phyloP scores from a whole-genome alignment of 2,888 invertebrate species.

The Mantis religiosa region DNA sequence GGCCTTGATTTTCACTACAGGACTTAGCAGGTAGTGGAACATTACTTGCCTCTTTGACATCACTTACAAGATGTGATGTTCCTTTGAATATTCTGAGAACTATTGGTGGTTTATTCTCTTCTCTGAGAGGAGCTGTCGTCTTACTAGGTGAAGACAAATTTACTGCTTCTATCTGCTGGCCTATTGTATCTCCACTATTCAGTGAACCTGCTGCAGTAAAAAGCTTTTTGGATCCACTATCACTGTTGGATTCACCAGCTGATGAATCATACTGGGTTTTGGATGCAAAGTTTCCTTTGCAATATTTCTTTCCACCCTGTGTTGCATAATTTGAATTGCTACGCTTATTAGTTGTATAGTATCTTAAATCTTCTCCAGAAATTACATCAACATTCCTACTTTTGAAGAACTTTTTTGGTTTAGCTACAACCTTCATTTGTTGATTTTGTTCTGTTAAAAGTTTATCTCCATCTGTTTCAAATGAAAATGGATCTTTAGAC shows the following conservation, averaged over 20 bases:
- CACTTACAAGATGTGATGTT: conserved; percentile 42
- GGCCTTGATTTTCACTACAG: conserved; percentile 1
- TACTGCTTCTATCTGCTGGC: conserved; percentile 28
- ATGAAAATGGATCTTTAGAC: conserved; percentile 44
- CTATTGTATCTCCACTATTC: conserved; percentile 17
- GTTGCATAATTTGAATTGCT: conserved; percentile 21
- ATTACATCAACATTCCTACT: conserved; percentile 62
- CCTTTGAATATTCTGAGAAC: conserved; percentile 83
- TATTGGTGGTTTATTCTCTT: conserved; percentile 67
- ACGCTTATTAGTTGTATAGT: conserved; percentile 27
- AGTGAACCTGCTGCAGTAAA: conserved; percentile 25
- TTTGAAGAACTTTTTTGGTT: conserved; percentile 88
- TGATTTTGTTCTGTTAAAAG: not conserved
- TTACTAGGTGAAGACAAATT: conserved; percentile 28
- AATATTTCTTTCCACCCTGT: conserved; percentile 25
- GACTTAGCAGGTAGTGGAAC: not conserved
- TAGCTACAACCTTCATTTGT: conserved; percentile 53
- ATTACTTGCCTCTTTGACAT: conserved; percentile 29
- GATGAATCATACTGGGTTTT: not conserved
- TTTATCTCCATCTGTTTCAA: conserved; percentile 39
- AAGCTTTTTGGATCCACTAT: conserved; percentile 47
- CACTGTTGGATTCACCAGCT: conserved; percentile 7
- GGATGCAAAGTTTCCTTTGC: conserved; percentile 18
- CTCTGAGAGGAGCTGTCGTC: conserved; percentile 30
- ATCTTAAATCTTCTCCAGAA: conserved; percentile 41